Conservation (phyloP, 2,113 vertebrate genomes). For the Pavo muticus region DNA sequence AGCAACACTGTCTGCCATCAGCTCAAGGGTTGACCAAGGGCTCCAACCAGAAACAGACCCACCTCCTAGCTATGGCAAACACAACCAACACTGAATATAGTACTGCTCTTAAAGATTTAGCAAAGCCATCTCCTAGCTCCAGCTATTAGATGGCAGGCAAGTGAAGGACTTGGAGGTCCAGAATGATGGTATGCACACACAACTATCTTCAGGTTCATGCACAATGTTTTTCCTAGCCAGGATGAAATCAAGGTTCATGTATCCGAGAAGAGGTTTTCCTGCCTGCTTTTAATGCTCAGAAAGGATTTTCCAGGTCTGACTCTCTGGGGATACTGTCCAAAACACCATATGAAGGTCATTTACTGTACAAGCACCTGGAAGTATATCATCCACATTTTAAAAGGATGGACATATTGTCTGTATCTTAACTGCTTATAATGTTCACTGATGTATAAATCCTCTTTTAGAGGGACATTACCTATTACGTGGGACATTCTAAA, state of each 20-base stretch:
- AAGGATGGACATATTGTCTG: not conserved
- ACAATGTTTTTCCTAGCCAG: not conserved
- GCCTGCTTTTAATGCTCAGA: not conserved
- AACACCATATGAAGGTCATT: not conserved
- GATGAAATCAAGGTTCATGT: not conserved
- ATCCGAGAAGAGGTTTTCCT: not conserved
- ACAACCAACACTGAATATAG: not conserved
- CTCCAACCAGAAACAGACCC: not conserved
- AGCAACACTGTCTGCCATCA: not conserved
- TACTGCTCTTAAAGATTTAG: not conserved
- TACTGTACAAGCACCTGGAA: not conserved
- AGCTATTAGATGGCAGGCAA: not conserved
- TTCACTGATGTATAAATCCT: conserved; percentile 41
- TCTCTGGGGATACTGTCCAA: not conserved
- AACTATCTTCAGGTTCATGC: not conserved
- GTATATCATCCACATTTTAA: not conserved
- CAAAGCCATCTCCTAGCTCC: not conserved
- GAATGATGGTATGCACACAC: not conserved
- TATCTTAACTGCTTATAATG: conserved; percentile 15
- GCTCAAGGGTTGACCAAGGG: not conserved
- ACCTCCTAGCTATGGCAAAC: not conserved
- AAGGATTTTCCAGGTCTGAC: not conserved
- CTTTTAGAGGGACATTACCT: not conserved
- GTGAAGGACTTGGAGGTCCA: rapidly evolving
- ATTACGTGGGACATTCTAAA: conserved; percentile 13